Percentiles rank a stretch among this genome's conserved stretches.
Conservation (phyloP, 2,888 invertebrate species). For the Carpatolechia fugitivella region DNA sequence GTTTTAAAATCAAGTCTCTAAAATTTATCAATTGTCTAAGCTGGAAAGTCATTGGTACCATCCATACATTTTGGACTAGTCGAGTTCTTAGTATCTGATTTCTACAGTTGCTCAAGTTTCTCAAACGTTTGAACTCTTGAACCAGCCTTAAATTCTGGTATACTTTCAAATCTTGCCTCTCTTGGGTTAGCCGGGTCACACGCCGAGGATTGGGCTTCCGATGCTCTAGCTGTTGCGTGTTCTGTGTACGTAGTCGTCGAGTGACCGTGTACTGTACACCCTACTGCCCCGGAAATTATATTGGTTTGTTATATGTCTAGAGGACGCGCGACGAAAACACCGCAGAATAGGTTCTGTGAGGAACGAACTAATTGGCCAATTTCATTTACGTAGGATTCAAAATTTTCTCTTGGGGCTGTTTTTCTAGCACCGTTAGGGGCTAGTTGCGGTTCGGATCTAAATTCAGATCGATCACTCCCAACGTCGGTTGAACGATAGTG, state of each 20-base stretch:
- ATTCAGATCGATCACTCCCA: slow-evolving; percentile 24
- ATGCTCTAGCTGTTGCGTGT: slow-evolving; percentile 59
- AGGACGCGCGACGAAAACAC: slow-evolving; percentile 68
- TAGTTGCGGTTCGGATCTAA: slow-evolving; percentile 11
- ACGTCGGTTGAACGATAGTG: slow-evolving; percentile 7
- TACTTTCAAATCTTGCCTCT: background rate
- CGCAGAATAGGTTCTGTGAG: slow-evolving; percentile 81
- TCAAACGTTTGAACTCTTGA: background rate
- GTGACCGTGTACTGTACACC: slow-evolving; percentile 71
- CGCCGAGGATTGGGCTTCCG: slow-evolving; percentile 36
- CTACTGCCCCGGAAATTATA: slow-evolving; percentile 74
- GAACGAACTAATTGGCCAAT: slow-evolving; percentile 76
- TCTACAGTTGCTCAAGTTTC: too few relatives aligned
- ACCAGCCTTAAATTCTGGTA: background rate
- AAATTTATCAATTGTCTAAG: background rate
- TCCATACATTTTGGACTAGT: background rate
- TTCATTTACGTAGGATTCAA: slow-evolving; percentile 70
- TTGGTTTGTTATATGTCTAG: slow-evolving; percentile 78
- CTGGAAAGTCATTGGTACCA: background rate
- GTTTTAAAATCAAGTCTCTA: too few relatives aligned
- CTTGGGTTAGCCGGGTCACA: background rate
- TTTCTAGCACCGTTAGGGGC: slow-evolving; percentile 84
- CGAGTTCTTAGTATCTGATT: too few relatives aligned
- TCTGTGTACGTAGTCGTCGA: slow-evolving; percentile 77
- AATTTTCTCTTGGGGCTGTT: slow-evolving; percentile 78